phyloP scores from a whole-genome alignment of 1,140 invertebrate genomes.

The Helicoverpa armigera region DNA sequence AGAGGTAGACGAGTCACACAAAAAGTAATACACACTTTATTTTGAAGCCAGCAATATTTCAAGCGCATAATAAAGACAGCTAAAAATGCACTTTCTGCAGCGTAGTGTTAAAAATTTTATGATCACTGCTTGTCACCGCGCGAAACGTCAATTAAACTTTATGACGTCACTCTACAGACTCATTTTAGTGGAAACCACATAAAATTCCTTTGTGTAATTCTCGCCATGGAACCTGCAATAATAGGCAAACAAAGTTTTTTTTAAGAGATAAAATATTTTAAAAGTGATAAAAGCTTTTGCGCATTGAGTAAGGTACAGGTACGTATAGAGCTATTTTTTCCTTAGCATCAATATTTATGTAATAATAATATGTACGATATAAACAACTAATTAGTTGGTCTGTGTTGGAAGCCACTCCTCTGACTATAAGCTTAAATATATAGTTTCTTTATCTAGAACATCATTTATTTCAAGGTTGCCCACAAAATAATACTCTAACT shows the following conservation, averaged over 20 bases:
- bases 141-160: slow-evolving; percentile 35
- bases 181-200: slow-evolving; percentile 34
- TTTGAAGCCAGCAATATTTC: background rate
- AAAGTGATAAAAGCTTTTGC: too few species aligned
- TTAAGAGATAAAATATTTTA: background rate
- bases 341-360: too few species aligned
- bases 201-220: slow-evolving; percentile 31
- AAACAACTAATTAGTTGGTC: too few species aligned
- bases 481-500: too few species aligned
- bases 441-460: background rate
- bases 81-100: slow-evolving; percentile 12
- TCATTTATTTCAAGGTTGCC: too few species aligned
- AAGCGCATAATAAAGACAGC: background rate
- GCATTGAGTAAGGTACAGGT: too few species aligned
- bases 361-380: too few species aligned
- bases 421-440: too few species aligned
- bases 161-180: background rate
- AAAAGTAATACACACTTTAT: background rate
- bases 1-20: background rate
- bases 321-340: too few species aligned
- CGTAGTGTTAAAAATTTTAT: slow-evolving; percentile 24
- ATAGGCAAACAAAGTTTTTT: background rate
- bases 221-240: background rate
- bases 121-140: slow-evolving; percentile 22
- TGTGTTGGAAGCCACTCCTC: too few species aligned